Percentiles rank a stretch among this genome's conserved stretches.
Conservation (phyloP, 2,888 invertebrate genomes). For the Trypoxylon attenuatum region DNA sequence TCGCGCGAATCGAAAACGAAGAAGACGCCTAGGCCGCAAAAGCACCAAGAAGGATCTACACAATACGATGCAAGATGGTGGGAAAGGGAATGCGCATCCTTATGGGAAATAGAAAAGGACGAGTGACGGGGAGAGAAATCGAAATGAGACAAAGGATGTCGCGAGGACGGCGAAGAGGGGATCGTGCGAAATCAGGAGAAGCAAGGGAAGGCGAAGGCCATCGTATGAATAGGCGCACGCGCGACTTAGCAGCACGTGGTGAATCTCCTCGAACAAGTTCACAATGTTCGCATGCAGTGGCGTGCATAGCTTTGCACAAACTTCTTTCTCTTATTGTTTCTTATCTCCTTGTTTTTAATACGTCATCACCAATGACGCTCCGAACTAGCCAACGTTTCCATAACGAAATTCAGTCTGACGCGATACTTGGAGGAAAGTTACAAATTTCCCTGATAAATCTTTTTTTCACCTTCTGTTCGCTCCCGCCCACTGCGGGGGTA, state of each 20-base stretch:
- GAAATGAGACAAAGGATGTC: background rate
- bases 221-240: conserved; percentile 51
- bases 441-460: no score
- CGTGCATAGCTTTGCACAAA: conserved; percentile 15
- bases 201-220: conserved; percentile 44
- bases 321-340: conserved; percentile 18
- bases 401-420: no score
- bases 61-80: no score
- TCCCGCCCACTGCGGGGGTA: no score
- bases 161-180: background rate
- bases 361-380: no score
- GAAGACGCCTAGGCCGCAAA: background rate
- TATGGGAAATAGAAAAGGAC: conserved; percentile 4
- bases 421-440: no score
- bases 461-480: no score
- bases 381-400: no score
- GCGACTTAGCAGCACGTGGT: conserved; percentile 48
- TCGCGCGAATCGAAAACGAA: background rate
- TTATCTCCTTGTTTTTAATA: no score
- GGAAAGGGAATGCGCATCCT: background rate
- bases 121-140: conserved; percentile 1
- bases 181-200: conserved; percentile 4
- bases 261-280: conserved; percentile 24
- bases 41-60: no score
- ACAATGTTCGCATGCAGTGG: conserved; percentile 17